Base-by-base conservation (phyloP, 2,797 vertebrate genomes). In the Pseudomugil gertrudae region DNA sequence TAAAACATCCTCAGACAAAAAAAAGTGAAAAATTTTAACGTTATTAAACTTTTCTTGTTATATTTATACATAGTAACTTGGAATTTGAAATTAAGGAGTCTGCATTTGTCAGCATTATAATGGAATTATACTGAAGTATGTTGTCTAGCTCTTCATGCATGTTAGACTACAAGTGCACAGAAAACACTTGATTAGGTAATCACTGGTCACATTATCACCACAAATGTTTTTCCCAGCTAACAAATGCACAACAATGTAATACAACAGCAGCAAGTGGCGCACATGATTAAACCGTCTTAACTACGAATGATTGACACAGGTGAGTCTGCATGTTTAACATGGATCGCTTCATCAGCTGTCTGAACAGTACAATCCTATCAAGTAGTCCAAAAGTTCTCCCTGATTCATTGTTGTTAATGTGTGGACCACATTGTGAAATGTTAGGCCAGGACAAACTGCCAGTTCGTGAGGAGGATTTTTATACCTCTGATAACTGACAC, bases 381-480 rank as follows among this genome's bases (percentile, higher is more conserved):
- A 72, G 53, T 64, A 50, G 54, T 67, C 62, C 56, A 55, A 50
- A 50, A 63, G 70, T 75, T 40, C 59, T 57, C 71, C 66, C 61
- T 79, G 76, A 79, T 74, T 78, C 48, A 76, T 69, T 9, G 63
- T 43, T 57, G 68, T 9, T 43, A 57, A 24, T 59, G 48, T 67
- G 26, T 30, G 35, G 65, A 53, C 57, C 64, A 47, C 59, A 57
- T 51, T 55, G 10, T 55, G 58, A 24, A 9, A 14, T 40, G 69
- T 96, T 63, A 99, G 69, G 97, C 98, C 92, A 99, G 84, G 51
- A 99, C 96, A 89, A 99, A 99, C 92, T 99, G 98, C 94, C 98
- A 91, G 90, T 97, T 98, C 61, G 98, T 99, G 69, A 99, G 95
- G 64, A 98, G 92, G 88, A 99, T 96, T 86, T 99, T 98, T 58